phyloP scores from a whole-genome alignment of 2,888 invertebrate genomes.

The Epinotia nisella region DNA sequence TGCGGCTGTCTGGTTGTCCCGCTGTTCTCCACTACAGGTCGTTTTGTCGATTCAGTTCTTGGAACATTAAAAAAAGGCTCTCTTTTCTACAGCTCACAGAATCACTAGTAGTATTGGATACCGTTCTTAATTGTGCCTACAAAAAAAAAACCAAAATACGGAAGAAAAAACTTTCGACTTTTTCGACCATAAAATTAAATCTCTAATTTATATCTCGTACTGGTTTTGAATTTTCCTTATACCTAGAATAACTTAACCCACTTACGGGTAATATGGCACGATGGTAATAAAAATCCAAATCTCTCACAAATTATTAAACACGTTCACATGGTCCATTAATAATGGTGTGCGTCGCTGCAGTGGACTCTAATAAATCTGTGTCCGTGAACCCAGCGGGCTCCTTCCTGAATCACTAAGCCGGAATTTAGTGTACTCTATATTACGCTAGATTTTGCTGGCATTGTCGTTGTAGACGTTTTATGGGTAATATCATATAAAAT shows the following conservation, averaged over 20 bases:
- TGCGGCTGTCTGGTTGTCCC: no score
- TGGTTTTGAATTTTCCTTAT: neutral
- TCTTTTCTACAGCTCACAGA: no score
- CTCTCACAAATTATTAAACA: conserved; percentile 27
- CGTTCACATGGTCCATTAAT: conserved; percentile 33
- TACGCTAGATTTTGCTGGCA: conserved; percentile 35
- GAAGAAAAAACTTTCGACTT: neutral
- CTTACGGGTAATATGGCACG: conserved; percentile 15
- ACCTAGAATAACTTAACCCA: conserved; percentile 7
- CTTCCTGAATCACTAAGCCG: conserved; percentile 41
- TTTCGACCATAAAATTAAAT: neutral
- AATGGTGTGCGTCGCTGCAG: conserved; percentile 39
- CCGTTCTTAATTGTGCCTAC: no score
- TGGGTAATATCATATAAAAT: conserved; percentile 8
- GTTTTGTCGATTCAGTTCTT: no score
- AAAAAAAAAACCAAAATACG: no score
- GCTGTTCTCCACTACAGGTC: no score
- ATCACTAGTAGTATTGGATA: no score
- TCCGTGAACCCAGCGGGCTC: conserved; percentile 41
- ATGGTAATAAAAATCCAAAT: conserved; percentile 25
- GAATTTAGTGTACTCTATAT: conserved; percentile 41
- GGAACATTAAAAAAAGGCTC: no score
- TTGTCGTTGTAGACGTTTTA: conserved; percentile 30
- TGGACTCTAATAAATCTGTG: conserved; percentile 42
- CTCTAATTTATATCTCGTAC: neutral